Evolutionary conservation across 2,113 vertebrate species (phyloP).

Genomic region (Plestiodon gilberti): DNA sequence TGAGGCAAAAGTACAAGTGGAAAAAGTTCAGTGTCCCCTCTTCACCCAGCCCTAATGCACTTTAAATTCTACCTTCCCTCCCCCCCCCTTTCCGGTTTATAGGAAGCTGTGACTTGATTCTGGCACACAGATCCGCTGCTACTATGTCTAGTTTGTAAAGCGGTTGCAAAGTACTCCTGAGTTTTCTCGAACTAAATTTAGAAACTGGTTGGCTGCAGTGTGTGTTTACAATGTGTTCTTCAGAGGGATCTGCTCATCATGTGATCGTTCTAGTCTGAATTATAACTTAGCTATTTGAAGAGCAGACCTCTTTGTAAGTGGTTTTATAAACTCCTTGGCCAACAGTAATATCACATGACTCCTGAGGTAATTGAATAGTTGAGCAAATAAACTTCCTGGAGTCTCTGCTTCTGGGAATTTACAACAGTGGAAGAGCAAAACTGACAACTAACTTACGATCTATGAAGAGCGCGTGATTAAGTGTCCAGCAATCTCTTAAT

Average conservation of each 20-base stretch:
- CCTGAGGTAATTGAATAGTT: background rate
- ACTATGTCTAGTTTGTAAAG: background rate
- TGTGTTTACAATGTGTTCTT: constrained; percentile 68
- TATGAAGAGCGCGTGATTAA: background rate
- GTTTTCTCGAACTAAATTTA: background rate
- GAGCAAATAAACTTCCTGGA: background rate
- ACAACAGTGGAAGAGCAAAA: background rate
- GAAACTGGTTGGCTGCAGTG: constrained; percentile 43
- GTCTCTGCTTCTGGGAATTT: background rate
- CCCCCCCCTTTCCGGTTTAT: background rate
- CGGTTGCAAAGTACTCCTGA: background rate
- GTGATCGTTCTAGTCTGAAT: constrained; percentile 67
- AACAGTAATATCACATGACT: constrained; percentile 1
- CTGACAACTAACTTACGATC: background rate
- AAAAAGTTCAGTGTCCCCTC: background rate
- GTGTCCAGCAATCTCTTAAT: background rate
- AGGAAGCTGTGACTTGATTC: background rate
- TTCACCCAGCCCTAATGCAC: background rate
- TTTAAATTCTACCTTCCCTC: background rate
- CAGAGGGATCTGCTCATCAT: constrained; percentile 59
- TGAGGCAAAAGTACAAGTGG: background rate
- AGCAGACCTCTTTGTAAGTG: background rate
- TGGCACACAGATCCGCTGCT: background rate
- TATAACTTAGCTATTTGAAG: constrained; percentile 48
- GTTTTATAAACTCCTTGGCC: background rate